Evolutionary conservation across 2,113 vertebrate genomes (phyloP).

Genomic region (Brachypteracias leptosomus): DNA sequence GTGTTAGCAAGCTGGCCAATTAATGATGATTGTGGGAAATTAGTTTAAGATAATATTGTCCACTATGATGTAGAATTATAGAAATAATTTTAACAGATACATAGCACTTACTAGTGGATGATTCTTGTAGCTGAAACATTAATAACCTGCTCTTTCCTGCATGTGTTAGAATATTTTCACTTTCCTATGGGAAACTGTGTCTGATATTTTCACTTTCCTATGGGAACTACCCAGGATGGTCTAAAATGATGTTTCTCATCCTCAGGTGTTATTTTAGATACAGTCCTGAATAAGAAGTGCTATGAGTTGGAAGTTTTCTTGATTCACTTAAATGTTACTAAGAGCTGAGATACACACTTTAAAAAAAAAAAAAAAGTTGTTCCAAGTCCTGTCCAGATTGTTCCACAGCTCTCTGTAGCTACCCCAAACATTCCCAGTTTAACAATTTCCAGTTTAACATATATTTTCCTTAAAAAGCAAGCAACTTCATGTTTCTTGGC

Average conservation of each 20-base stretch:
- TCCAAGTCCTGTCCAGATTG: neutral
- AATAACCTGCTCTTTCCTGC: neutral
- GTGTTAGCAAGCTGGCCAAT: neutral
- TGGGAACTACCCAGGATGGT: neutral
- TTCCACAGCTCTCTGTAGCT: neutral
- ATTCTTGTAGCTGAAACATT: neutral
- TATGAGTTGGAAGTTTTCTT: neutral
- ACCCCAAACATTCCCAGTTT: neutral
- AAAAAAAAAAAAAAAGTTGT: neutral
- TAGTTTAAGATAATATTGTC: neutral
- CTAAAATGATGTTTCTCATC: neutral
- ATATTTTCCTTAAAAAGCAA: neutral
- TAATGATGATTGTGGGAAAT: neutral
- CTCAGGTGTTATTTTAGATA: neutral
- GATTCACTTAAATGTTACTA: neutral
- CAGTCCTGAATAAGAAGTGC: neutral
- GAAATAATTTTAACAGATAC: neutral
- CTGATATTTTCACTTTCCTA: neutral
- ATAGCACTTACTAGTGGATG: neutral
- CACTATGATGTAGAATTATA: neutral
- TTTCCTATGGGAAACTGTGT: neutral
- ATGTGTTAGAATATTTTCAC: neutral
- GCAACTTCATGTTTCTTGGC: neutral
- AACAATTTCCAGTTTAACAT: neutral
- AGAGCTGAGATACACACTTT: neutral